These are phyloP conservation scores for Silurus glanis DNA, from an alignment of 2,113 vertebrate genomes.

Conservation along the genomic window DNA sequence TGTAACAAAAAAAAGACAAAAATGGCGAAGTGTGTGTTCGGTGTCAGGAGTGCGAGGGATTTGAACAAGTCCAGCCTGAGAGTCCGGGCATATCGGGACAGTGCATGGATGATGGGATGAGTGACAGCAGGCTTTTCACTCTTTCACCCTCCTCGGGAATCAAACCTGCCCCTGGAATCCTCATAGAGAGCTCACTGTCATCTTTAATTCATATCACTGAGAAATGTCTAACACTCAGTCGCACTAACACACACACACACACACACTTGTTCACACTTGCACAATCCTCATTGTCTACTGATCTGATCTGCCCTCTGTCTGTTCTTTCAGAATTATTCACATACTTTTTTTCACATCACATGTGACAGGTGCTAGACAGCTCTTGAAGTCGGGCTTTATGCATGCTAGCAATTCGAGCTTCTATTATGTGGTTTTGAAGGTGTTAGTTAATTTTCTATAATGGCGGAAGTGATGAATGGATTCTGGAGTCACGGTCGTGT, in stretches of 20 bases:
- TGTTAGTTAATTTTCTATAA: background rate
- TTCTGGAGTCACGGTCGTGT: background rate
- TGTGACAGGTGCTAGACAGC: conserved; percentile 17
- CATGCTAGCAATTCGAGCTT: background rate
- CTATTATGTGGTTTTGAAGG: background rate
- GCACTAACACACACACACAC: background rate
- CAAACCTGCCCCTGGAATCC: conserved; percentile 30
- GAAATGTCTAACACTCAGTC: conserved; percentile 31
- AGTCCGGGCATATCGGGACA: background rate
- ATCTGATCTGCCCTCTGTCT: conserved; percentile 28
- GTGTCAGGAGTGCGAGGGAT: background rate
- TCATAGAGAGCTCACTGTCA: conserved; percentile 43
- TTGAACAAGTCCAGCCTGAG: background rate
- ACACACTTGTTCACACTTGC: background rate
- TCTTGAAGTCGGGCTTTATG: conserved; percentile 9
- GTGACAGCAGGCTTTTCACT: conserved; percentile 46
- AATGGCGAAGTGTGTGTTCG: background rate
- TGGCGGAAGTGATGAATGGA: background rate
- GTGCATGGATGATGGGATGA: conserved; percentile 29
- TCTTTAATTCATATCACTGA: conserved; percentile 51
- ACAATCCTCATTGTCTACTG: conserved; percentile 37
- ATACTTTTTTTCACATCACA: conserved; percentile 18
- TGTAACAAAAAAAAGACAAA: background rate
- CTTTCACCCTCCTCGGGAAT: conserved; percentile 22
- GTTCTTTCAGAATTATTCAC: conserved; percentile 43